Evolutionary conservation across 2,888 invertebrate genomes (phyloP).

Genomic region (Schizaphis graminum): DNA sequence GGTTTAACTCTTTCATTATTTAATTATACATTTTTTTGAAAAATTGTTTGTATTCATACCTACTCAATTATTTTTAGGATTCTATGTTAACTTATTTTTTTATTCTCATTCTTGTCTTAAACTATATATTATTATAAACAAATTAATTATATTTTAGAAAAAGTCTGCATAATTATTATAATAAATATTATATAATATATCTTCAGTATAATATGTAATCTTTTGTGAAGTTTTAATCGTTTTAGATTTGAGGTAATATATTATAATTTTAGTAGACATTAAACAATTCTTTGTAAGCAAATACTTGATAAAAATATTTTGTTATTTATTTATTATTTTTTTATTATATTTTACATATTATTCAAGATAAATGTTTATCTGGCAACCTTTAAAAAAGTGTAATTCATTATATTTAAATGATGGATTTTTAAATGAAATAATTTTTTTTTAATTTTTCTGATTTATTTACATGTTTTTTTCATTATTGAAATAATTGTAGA

Average conservation of each 20-base stretch:
- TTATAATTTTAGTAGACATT: slow-evolving; percentile 24
- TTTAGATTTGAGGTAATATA: slow-evolving; percentile 27
- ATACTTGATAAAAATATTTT: not conserved
- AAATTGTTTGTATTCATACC: slow-evolving; percentile 16
- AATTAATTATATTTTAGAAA: slow-evolving; percentile 46
- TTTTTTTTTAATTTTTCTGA: not conserved
- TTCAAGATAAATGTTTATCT: not conserved
- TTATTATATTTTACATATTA: slow-evolving; percentile 7
- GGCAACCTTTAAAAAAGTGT: not conserved
- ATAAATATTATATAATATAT: not conserved
- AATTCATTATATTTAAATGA: not conserved
- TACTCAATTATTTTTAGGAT: slow-evolving; percentile 47
- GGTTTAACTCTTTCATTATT: slow-evolving; percentile 11
- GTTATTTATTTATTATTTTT: slow-evolving; percentile 31
- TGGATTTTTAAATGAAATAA: not conserved
- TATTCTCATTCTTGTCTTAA: slow-evolving; percentile 38
- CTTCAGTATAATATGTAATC: not conserved
- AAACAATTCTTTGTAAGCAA: not conserved
- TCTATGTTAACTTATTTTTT: slow-evolving; percentile 48
- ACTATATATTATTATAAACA: not conserved
- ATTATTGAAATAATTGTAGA: slow-evolving; percentile 22
- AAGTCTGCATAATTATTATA: not conserved
- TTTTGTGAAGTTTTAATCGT: slow-evolving; percentile 9
- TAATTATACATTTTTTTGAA: slow-evolving; percentile 26
- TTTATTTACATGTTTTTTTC: not conserved